phyloP scores from a whole-genome alignment of 2,888 invertebrate species.

The Campopleginae sp. region DNA sequence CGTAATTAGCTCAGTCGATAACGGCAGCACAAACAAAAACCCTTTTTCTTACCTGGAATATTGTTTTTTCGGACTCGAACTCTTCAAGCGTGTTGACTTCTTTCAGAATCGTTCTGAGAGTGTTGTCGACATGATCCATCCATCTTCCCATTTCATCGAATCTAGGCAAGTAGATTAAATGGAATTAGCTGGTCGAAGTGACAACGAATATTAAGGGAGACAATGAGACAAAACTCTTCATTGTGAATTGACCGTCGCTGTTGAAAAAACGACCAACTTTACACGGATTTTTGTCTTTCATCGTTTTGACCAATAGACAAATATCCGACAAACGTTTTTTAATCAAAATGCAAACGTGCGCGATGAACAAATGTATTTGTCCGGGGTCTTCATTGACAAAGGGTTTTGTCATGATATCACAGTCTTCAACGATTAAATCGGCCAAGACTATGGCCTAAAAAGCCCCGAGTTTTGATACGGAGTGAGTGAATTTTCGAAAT shows the following conservation, averaged over 20 bases:
- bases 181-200: background rate
- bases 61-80: slow-evolving; percentile 94
- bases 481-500: too few relatives aligned
- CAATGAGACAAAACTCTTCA: background rate
- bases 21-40: slow-evolving; percentile 14
- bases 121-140: slow-evolving; percentile 96
- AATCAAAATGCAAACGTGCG: too few relatives aligned
- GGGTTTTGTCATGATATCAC: too few relatives aligned
- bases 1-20: slow-evolving; percentile 42
- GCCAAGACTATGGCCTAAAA: too few relatives aligned
- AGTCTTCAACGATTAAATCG: too few relatives aligned
- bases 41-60: slow-evolving; percentile 91
- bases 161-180: slow-evolving; percentile 77
- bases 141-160: slow-evolving; percentile 93
- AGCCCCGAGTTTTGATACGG: too few relatives aligned
- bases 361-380: too few relatives aligned
- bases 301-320: too few relatives aligned
- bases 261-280: too few relatives aligned
- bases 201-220: background rate
- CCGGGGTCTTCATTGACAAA: too few relatives aligned
- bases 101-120: slow-evolving; percentile 92
- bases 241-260: background rate
- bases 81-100: slow-evolving; percentile 95
- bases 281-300: too few relatives aligned
- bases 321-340: too few relatives aligned